Evolutionary conservation across 2,888 invertebrate genomes (phyloP).

Genomic region (Trichogramma evanescens): DNA sequence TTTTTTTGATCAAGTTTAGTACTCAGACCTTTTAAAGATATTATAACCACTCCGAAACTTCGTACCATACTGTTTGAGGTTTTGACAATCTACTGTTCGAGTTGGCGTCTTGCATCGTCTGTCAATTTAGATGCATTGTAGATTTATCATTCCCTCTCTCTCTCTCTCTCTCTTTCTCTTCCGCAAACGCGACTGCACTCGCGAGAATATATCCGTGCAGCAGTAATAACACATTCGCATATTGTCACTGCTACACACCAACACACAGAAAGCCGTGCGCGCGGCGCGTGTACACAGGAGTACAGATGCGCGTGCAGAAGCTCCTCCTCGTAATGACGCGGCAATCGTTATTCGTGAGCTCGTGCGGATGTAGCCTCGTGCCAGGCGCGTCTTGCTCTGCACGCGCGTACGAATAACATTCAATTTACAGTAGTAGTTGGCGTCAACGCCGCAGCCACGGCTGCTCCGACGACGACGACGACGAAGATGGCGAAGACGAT

Average conservation of each 20-base stretch:
- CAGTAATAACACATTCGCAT: too few relatives aligned
- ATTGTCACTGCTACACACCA: too few relatives aligned
- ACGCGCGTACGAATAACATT: neutral
- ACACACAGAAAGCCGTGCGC: too few relatives aligned
- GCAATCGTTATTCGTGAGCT: conserved; percentile 9
- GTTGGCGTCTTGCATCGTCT: neutral
- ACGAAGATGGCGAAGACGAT: neutral
- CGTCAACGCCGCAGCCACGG: neutral
- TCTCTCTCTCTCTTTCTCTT: neutral
- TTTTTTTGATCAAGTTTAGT: too few relatives aligned
- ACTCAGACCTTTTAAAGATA: too few relatives aligned
- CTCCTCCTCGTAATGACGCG: conserved; percentile 15
- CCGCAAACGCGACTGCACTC: neutral
- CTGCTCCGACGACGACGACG: too few relatives aligned
- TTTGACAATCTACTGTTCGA: neutral
- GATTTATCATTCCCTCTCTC: conserved; percentile 11
- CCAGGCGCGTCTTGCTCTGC: neutral
- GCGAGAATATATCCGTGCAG: too few relatives aligned
- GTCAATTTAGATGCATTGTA: conserved; percentile 10
- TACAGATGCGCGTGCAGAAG: neutral
- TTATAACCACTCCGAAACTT: too few relatives aligned
- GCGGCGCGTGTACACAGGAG: neutral
- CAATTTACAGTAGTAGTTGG: too few relatives aligned
- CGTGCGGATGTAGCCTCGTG: neutral
- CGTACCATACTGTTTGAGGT: too few relatives aligned